Percentiles rank a stretch among this genome's conserved stretches.
Conservation (phyloP, 2,888 invertebrate species). For the Drosophila subsilvestris region DNA sequence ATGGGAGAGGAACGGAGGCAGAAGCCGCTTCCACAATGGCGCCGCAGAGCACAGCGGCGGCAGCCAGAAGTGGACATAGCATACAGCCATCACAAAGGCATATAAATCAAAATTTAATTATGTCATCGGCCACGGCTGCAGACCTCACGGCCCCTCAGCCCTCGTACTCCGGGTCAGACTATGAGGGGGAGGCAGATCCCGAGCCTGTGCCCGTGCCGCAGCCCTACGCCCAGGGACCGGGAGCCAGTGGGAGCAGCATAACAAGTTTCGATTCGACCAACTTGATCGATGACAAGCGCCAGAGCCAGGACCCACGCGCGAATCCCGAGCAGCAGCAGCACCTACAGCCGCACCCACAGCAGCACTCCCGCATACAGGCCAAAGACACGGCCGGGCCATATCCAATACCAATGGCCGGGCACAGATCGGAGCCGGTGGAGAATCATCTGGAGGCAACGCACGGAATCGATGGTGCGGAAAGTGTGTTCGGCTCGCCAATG, state of each 20-base stretch:
- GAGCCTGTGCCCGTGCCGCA: slow-evolving; percentile 30
- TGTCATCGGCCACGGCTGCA: slow-evolving; percentile 71
- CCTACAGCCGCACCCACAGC: slow-evolving; percentile 53
- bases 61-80: slow-evolving; percentile 46
- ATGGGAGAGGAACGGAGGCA: slow-evolving; percentile 22
- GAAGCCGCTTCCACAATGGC: slow-evolving; percentile 39
- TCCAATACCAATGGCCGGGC: slow-evolving; percentile 50
- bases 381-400: slow-evolving; percentile 77
- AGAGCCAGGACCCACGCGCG: slow-evolving; percentile 47
- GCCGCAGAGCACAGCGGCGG: slow-evolving; percentile 43
- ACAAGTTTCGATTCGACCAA: slow-evolving; percentile 80
- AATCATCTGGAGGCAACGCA: slow-evolving; percentile 65
- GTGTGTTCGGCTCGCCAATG: slow-evolving; percentile 87
- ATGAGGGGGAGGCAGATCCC: slow-evolving; percentile 11
- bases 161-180: not conserved
- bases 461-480: slow-evolving; percentile 81
- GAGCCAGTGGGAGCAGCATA: slow-evolving; percentile 73
- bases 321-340: slow-evolving; percentile 49
- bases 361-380: slow-evolving; percentile 73
- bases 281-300: slow-evolving; percentile 78
- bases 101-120: slow-evolving; percentile 84
- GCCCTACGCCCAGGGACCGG: slow-evolving; percentile 36
- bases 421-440: slow-evolving; percentile 57
- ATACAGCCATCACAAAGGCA: slow-evolving; percentile 73
- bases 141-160: slow-evolving; percentile 49